Conservation (phyloP, 2,888 invertebrate species). For the Pristionchus fissidentatus region DNA sequence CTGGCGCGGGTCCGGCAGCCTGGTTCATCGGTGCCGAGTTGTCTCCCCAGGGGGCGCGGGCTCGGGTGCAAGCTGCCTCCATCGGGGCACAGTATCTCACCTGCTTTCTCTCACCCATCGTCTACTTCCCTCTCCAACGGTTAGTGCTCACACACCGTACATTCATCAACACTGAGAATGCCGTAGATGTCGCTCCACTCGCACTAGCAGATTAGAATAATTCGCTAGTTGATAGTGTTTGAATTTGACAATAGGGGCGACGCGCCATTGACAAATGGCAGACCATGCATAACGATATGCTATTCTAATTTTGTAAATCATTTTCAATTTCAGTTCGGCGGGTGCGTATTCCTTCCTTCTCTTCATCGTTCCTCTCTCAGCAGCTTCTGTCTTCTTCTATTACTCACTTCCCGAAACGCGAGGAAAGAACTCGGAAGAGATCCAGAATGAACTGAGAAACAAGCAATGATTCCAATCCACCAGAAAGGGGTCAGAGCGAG, state of each 20-base stretch:
- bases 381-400: conserved; percentile 62
- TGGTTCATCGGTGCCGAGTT: conserved; percentile 70
- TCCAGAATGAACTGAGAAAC: conserved; percentile 35
- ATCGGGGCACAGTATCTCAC: conserved; percentile 62
- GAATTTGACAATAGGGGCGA: no score
- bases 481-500: no score
- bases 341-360: conserved; percentile 65
- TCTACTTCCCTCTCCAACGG: conserved; percentile 63
- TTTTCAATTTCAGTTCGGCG: conserved; percentile 7
- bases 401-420: conserved; percentile 57
- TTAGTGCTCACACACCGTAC: conserved; percentile 37
- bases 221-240: no score
- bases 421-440: conserved; percentile 55
- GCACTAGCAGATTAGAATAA: neutral
- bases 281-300: no score
- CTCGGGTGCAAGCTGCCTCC: conserved; percentile 57
- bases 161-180: neutral
- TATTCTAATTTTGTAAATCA: no score
- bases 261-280: no score
- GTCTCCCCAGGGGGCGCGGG: conserved; percentile 55
- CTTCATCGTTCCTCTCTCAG: conserved; percentile 64
- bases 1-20: conserved; percentile 69
- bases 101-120: conserved; percentile 67
- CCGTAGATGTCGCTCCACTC: no score
- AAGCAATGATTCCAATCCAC: conserved; percentile 50